Conservation (phyloP, 2,113 vertebrate genomes). For the Elephas maximus region DNA sequence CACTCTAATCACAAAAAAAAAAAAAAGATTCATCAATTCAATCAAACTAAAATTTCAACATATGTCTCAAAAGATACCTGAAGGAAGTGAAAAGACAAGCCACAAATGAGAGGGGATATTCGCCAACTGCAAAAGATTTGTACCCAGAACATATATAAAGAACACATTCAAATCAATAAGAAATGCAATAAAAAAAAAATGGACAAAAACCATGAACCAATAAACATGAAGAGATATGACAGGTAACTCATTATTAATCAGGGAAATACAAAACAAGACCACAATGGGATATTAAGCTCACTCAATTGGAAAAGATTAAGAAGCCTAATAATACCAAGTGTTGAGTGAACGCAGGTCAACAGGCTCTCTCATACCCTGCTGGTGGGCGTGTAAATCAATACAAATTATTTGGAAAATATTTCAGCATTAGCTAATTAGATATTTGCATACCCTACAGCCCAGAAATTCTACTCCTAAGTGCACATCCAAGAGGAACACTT, state of each 20-base stretch:
- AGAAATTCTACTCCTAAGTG: neutral
- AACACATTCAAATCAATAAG: neutral
- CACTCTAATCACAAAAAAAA: neutral
- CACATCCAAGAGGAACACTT: neutral
- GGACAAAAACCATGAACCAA: neutral
- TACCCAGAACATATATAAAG: neutral
- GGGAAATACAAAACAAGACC: neutral
- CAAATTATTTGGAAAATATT: neutral
- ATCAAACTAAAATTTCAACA: neutral
- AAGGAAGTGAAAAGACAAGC: neutral
- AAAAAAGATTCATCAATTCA: neutral
- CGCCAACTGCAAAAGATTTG: neutral
- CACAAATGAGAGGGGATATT: neutral
- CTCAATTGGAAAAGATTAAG: neutral
- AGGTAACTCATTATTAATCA: neutral
- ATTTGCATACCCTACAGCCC: neutral
- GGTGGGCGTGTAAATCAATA: neutral
- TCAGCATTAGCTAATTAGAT: neutral
- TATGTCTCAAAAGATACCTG: neutral
- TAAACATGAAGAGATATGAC: neutral
- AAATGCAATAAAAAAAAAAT: neutral
- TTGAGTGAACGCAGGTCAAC: neutral
- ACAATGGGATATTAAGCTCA: neutral
- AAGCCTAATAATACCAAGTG: neutral
- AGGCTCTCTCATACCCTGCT: neutral